These are phyloP conservation scores for Stenolophus ochropezus DNA, from an alignment of 2,888 invertebrate genomes.

Conservation along the genomic window DNA sequence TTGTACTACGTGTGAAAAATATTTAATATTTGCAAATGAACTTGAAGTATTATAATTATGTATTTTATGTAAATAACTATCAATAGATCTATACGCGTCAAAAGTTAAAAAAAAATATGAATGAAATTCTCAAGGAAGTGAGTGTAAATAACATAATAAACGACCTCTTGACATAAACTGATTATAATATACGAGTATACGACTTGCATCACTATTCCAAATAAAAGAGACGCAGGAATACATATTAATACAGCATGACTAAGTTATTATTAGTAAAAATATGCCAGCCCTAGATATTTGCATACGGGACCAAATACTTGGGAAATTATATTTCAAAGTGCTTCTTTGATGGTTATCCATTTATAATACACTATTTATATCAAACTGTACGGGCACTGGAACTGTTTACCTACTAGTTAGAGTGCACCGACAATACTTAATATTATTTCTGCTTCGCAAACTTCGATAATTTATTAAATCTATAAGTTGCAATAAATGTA, in stretches of 20 bases:
- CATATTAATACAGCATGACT: conserved; percentile 31
- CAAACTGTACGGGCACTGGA: no score
- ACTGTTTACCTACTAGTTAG: no score
- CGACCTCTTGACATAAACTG: not conserved
- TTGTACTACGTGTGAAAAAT: not conserved
- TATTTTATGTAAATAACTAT: not conserved
- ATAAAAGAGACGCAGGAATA: conserved; percentile 17
- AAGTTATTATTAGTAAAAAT: conserved; percentile 26
- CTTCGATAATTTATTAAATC: no score
- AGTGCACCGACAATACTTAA: no score
- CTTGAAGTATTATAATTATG: not conserved
- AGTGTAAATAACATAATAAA: conserved; percentile 1
- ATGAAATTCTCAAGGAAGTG: conserved; percentile 7
- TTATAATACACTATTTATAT: no score
- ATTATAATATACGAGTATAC: conserved; percentile 6
- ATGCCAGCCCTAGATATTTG: not conserved
- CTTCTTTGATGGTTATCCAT: no score
- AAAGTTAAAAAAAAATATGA: not conserved
- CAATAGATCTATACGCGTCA: not conserved
- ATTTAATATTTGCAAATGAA: not conserved
- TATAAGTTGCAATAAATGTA: no score
- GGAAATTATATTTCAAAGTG: no score
- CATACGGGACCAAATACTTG: not conserved
- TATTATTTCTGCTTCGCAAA: no score
- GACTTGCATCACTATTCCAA: conserved; percentile 8